phyloP scores from a whole-genome alignment of 2,113 vertebrate species.

The Scalopus aquaticus region DNA sequence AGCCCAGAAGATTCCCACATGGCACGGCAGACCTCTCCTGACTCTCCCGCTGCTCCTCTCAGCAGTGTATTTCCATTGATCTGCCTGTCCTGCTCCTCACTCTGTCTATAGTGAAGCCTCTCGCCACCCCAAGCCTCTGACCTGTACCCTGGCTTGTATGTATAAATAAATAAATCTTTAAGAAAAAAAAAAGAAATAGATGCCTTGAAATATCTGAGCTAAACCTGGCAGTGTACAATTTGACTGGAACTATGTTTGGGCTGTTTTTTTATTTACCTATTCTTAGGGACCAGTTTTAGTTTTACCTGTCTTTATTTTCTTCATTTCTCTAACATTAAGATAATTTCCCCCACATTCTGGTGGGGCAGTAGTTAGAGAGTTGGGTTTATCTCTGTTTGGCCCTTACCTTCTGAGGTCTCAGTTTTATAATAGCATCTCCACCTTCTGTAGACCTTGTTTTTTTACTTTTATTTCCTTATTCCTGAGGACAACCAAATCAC shows the following conservation, averaged over 20 bases:
- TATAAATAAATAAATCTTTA: no score
- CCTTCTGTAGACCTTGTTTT: not conserved
- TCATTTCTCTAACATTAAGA: not conserved
- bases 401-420: not conserved
- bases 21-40: no score
- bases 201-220: not conserved
- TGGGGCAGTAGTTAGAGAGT: not conserved
- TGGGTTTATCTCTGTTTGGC: not conserved
- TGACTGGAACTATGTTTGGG: not conserved
- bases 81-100: no score
- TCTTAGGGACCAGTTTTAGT: not conserved
- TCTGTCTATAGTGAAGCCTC: no score
- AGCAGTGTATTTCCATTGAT: no score
- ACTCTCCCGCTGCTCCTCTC: no score
- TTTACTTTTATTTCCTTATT: rapidly evolving
- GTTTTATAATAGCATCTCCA: not conserved
- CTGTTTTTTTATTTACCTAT: not conserved
- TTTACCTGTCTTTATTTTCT: not conserved
- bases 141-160: no score
- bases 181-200: no score
- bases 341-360: not conserved
- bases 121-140: no score
- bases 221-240: not conserved
- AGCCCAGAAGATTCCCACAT: no score
- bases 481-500: not conserved